Evolutionary conservation across 2,888 invertebrate genomes (phyloP).

Genomic region (Mylabris sibirica): DNA sequence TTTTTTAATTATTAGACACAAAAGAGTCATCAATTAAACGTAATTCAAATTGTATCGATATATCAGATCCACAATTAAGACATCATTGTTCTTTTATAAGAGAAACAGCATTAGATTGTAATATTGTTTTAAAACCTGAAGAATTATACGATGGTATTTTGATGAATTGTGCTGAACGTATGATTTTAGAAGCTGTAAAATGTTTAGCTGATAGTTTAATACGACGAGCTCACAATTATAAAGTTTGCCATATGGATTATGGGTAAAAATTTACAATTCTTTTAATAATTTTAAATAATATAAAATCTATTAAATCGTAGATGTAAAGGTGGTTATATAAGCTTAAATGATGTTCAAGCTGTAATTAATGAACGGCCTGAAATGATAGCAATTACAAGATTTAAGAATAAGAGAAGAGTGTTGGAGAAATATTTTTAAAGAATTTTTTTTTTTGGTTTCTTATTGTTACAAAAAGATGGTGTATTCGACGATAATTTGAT

Average conservation of each 20-base stretch:
- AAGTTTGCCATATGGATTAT: conserved; percentile 44
- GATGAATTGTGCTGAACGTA: conserved; percentile 62
- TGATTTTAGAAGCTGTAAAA: conserved; percentile 63
- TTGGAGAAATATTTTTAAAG: conserved; percentile 43
- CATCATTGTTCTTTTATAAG: conserved; percentile 59
- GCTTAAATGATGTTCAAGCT: conserved; percentile 40
- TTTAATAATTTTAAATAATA: neutral
- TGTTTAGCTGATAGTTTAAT: conserved; percentile 65
- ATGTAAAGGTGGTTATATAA: conserved; percentile 17
- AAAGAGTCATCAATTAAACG: conserved; percentile 23
- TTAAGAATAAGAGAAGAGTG: conserved; percentile 40
- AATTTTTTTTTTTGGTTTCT: neutral
- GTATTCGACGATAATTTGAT: neutral
- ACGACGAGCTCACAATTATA: conserved; percentile 50
- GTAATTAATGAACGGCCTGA: conserved; percentile 48
- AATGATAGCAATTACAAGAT: conserved; percentile 39
- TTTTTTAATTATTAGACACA: conserved; percentile 27
- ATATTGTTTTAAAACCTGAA: conserved; percentile 61
- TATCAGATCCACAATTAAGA: conserved; percentile 48
- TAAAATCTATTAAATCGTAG: conserved; percentile 22
- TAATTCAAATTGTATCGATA: conserved; percentile 34
- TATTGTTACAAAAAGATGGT: neutral
- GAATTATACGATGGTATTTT: conserved; percentile 61
- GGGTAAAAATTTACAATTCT: conserved; percentile 37
- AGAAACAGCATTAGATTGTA: conserved; percentile 60